Evolutionary conservation across 2,888 invertebrate species (phyloP).

Genomic region (Diarsia brunnea): DNA sequence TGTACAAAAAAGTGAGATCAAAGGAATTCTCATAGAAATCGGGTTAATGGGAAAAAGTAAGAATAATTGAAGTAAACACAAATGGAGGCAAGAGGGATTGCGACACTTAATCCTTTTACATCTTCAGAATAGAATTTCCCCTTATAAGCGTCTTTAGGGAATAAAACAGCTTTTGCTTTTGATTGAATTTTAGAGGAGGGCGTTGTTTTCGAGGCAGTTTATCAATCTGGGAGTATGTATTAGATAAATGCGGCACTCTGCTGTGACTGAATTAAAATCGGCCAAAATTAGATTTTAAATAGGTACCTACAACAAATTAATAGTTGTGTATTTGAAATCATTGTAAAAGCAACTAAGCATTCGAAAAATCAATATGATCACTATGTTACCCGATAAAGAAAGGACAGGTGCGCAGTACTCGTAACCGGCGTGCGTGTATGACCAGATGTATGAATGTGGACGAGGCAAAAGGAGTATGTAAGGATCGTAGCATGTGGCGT

Average conservation of each 20-base stretch:
- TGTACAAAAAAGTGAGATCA: constrained; percentile 47
- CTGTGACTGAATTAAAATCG: not conserved
- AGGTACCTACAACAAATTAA: not conserved
- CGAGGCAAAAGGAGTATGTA: too few relatives aligned
- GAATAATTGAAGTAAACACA: constrained; percentile 66
- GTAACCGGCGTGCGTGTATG: too few relatives aligned
- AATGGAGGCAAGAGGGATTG: constrained; percentile 40
- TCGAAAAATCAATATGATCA: not conserved
- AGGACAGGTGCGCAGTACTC: too few relatives aligned
- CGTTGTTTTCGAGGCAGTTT: constrained; percentile 46
- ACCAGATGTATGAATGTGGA: too few relatives aligned
- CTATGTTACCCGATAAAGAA: not conserved
- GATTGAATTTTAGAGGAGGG: constrained; percentile 65
- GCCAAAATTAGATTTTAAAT: not conserved
- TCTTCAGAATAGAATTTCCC: constrained; percentile 65
- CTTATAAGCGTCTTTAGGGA: constrained; percentile 64
- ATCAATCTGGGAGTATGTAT: constrained; percentile 22
- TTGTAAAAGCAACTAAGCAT: not conserved
- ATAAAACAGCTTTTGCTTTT: constrained; percentile 63
- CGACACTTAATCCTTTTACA: constrained; percentile 65
- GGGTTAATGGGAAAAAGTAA: constrained; percentile 63
- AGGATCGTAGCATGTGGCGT: too few relatives aligned
- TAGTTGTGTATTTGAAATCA: not conserved
- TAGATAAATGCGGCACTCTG: not conserved
- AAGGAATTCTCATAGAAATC: constrained; percentile 64